A percentile compares a stretch with the other conserved stretches of the same genome.
These are phyloP conservation scores for Lagorchestes hirsutus DNA, from an alignment of 2,797 vertebrate species.

Conservation along the genomic window DNA sequence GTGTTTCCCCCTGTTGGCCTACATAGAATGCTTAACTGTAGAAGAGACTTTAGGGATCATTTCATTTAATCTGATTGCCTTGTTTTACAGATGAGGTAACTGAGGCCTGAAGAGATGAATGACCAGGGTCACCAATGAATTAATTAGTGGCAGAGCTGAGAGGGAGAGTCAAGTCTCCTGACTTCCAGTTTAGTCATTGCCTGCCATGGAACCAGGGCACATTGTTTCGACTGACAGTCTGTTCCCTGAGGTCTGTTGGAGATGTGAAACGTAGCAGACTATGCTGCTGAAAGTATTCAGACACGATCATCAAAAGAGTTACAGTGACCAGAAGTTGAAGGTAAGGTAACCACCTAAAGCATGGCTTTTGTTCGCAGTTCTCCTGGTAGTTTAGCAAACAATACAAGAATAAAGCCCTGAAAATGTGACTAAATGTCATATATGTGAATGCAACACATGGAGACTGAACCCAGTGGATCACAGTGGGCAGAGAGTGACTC, in stretches of 20 bases:
- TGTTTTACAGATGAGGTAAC: background rate
- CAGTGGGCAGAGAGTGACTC: background rate
- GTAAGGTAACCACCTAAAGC: background rate
- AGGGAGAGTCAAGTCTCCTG: background rate
- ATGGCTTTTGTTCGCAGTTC: background rate
- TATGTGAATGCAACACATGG: background rate
- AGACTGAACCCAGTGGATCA: background rate
- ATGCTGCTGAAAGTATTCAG: background rate
- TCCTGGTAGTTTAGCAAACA: background rate
- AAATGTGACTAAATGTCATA: background rate
- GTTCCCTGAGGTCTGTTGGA: background rate
- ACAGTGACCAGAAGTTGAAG: background rate
- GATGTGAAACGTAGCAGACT: background rate
- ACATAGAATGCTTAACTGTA: slow-evolving; percentile 15
- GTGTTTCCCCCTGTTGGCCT: slow-evolving; percentile 46
- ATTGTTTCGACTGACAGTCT: background rate
- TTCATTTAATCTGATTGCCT: background rate
- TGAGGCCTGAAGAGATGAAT: background rate
- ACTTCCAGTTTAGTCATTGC: background rate
- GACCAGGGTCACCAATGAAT: background rate
- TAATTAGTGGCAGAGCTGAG: background rate
- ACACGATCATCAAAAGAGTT: background rate
- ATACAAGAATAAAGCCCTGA: background rate
- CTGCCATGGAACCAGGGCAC: background rate
- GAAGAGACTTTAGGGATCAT: background rate